A percentile compares a stretch with the other conserved stretches of the same genome.
phyloP scores from a whole-genome alignment of 1,140 invertebrate species.

The Drosophila parvula region DNA sequence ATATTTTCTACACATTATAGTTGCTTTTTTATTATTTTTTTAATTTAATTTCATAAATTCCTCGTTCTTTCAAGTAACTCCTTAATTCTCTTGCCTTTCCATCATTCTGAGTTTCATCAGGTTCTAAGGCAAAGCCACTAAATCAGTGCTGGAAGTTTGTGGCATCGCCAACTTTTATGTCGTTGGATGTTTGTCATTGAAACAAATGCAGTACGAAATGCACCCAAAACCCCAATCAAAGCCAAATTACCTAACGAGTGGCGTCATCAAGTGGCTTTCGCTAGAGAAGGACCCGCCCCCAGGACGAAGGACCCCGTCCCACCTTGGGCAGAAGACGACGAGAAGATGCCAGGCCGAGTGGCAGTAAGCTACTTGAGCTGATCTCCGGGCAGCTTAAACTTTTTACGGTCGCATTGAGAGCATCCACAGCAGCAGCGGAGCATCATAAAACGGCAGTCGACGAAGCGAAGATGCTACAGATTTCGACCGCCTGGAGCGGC shows the following conservation, averaged over 20 bases:
- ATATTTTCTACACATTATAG: no score
- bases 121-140: constrained; percentile 22
- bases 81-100: background rate
- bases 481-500: constrained; percentile 6
- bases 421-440: constrained; percentile 43
- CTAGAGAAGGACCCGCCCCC: constrained; percentile 2
- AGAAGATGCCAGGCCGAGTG: constrained; percentile 28
- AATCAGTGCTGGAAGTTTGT: constrained; percentile 23
- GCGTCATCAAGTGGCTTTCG: constrained; percentile 67
- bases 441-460: constrained; percentile 69
- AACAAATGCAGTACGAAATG: constrained; percentile 79
- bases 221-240: constrained; percentile 77
- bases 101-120: background rate
- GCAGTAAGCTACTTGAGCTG: constrained; percentile 67
- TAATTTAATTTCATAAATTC: background rate
- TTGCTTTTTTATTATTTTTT: no score
- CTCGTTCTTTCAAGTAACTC: no score
- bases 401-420: constrained; percentile 71
- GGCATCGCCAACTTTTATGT: constrained; percentile 38
- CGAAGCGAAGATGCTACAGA: constrained; percentile 40
- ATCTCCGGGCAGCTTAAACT: constrained; percentile 75
- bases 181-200: constrained; percentile 70
- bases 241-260: constrained; percentile 79
- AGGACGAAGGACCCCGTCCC: background rate
- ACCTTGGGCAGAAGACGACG: constrained; percentile 7